Evolutionary conservation across 2,888 invertebrate genomes (phyloP).

Genomic region (Troides aeacus): DNA sequence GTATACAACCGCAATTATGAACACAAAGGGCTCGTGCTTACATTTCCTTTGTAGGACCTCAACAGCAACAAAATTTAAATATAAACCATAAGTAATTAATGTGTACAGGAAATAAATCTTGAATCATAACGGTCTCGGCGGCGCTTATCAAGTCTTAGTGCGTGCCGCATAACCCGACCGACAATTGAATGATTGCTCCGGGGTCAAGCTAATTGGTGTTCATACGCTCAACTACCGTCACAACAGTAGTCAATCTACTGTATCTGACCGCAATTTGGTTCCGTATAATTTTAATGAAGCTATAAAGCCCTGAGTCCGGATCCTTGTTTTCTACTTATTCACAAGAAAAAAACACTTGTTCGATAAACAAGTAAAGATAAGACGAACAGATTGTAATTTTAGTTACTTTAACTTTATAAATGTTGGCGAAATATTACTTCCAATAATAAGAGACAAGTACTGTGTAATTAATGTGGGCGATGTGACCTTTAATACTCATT

Average conservation of each 20-base stretch:
- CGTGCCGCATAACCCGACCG: slow-evolving; percentile 12
- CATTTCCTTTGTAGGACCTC: neutral
- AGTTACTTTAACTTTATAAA: neutral
- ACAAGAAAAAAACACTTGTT: neutral
- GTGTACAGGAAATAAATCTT: slow-evolving; percentile 5
- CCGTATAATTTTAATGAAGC: slow-evolving; percentile 1
- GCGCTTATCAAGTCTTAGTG: slow-evolving; percentile 19
- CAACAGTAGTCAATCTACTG: slow-evolving; percentile 14
- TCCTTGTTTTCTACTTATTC: neutral
- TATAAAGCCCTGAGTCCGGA: neutral
- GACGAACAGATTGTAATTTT: neutral
- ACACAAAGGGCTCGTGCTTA: neutral
- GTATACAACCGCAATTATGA: neutral
- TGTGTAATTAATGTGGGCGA: neutral
- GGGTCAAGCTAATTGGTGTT: slow-evolving; percentile 46
- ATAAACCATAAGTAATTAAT: neutral
- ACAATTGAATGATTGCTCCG: slow-evolving; percentile 46
- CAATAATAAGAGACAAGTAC: neutral
- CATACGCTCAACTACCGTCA: slow-evolving; percentile 33
- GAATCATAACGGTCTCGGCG: slow-evolving; percentile 14
- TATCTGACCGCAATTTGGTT: slow-evolving; percentile 20
- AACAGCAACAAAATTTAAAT: neutral
- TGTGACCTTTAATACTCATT: slow-evolving; percentile 1
- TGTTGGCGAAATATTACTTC: neutral
- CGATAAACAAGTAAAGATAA: neutral